Conservation (phyloP, 2,797 vertebrate genomes). For the Clarias platycephalus region DNA sequence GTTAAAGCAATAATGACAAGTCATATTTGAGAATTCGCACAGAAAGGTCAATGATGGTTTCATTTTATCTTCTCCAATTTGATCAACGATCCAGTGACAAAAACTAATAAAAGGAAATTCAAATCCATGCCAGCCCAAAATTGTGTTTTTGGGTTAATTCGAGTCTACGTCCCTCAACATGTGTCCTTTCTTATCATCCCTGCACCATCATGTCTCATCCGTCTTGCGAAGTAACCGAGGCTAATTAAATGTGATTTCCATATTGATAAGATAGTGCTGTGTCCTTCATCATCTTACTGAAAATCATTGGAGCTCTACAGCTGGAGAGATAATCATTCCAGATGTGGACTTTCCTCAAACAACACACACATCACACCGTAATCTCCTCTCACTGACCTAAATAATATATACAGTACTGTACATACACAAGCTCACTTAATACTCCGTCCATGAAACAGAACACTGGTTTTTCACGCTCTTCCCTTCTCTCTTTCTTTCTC, state of each 20-base stretch:
- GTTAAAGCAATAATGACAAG: background rate
- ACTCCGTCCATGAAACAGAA: background rate
- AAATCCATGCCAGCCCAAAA: background rate
- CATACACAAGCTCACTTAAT: background rate
- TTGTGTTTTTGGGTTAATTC: background rate
- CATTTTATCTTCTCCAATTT: background rate
- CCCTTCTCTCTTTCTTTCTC: background rate
- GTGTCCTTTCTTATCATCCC: background rate
- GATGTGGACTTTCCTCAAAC: background rate
- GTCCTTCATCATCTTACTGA: background rate
- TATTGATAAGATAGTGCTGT: background rate
- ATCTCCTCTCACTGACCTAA: constrained; percentile 3
- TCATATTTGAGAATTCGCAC: background rate
- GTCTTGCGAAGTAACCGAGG: background rate
- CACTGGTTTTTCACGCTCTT: background rate
- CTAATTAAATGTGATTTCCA: background rate
- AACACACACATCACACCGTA: background rate
- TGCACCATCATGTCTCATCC: background rate
- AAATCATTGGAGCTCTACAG: background rate
- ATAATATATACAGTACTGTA: background rate
- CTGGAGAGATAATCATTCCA: background rate
- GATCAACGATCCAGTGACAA: background rate
- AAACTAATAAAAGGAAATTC: background rate
- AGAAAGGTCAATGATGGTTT: background rate
- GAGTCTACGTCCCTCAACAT: background rate